Percentiles rank a stretch among this genome's conserved stretches.
Evolutionary conservation across 2,888 invertebrate genomes (phyloP).

Genomic region (Andricus quercusramuli): DNA sequence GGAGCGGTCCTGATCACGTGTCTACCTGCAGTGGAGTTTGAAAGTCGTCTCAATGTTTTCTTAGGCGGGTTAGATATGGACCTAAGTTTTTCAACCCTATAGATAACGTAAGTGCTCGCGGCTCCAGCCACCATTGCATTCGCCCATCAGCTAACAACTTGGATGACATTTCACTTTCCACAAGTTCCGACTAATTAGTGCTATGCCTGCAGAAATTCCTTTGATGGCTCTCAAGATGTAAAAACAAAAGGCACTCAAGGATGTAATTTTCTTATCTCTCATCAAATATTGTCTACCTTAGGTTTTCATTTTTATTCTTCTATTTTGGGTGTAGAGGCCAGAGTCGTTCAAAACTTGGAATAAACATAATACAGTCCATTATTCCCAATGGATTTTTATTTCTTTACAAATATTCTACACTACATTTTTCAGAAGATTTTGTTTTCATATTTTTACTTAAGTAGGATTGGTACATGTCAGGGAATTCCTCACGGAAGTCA

Average conservation of each 20-base stretch:
- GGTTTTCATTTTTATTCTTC: conserved; percentile 11
- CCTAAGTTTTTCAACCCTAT: conserved; percentile 36
- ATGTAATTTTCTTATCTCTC: conserved; percentile 7
- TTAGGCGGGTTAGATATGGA: conserved; percentile 73
- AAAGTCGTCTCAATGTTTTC: conserved; percentile 74
- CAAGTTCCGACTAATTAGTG: conserved; percentile 25
- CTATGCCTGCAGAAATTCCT: conserved; percentile 28
- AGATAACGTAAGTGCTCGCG: conserved; percentile 23
- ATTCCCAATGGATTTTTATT: not conserved
- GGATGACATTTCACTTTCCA: conserved; percentile 31
- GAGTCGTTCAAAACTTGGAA: too few relatives aligned
- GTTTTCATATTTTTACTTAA: too few relatives aligned
- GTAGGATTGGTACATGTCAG: too few relatives aligned
- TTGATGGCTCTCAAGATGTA: conserved; percentile 9
- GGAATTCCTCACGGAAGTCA: too few relatives aligned
- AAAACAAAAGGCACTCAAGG: conserved; percentile 20
- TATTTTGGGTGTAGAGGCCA: not conserved
- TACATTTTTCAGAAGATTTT: too few relatives aligned
- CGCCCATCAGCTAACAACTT: not conserved
- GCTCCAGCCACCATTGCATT: not conserved
- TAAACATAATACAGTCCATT: not conserved
- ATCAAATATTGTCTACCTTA: conserved; percentile 9
- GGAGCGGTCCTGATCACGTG: conserved; percentile 60
- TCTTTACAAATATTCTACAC: too few relatives aligned
- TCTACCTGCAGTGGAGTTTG: conserved; percentile 70